Conservation (phyloP, 2,797 vertebrate species). For the Microctenopoma steveboyesi region DNA sequence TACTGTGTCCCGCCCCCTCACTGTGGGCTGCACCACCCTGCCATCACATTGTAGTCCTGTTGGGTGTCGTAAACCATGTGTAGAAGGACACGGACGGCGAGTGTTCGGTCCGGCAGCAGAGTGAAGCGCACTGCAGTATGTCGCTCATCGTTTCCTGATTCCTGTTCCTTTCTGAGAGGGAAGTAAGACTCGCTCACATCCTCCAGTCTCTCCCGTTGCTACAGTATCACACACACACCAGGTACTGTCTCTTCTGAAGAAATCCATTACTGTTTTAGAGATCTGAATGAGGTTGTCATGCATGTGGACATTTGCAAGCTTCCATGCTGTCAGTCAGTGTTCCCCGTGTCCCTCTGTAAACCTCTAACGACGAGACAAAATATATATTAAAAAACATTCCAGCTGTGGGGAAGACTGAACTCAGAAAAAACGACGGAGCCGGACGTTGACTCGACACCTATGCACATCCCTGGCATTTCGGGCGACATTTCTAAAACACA, state of each 20-base stretch:
- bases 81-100: conserved; percentile 37
- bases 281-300: conserved; percentile 94
- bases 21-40: conserved; percentile 26
- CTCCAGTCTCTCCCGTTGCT: background rate
- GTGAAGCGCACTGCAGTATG: conserved; percentile 42
- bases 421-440: conserved; percentile 66
- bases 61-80: conserved; percentile 48
- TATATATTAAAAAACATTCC: conserved; percentile 88
- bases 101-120: conserved; percentile 23
- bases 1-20: conserved; percentile 69
- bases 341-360: conserved; percentile 61
- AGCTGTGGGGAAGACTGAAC: conserved; percentile 85
- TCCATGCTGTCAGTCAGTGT: conserved; percentile 85
- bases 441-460: conserved; percentile 81
- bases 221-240: conserved; percentile 2
- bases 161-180: conserved; percentile 25
- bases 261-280: conserved; percentile 92
- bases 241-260: conserved; percentile 97
- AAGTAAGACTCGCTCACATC: background rate
- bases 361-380: conserved; percentile 32
- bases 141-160: conserved; percentile 38
- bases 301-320: conserved; percentile 98
- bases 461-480: conserved; percentile 96
- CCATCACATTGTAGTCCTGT: conserved; percentile 33
- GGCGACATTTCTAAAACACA: conserved; percentile 92